phyloP scores from a whole-genome alignment of 2,113 vertebrate genomes.

The Sinocyclocheilus anshuiensis region DNA sequence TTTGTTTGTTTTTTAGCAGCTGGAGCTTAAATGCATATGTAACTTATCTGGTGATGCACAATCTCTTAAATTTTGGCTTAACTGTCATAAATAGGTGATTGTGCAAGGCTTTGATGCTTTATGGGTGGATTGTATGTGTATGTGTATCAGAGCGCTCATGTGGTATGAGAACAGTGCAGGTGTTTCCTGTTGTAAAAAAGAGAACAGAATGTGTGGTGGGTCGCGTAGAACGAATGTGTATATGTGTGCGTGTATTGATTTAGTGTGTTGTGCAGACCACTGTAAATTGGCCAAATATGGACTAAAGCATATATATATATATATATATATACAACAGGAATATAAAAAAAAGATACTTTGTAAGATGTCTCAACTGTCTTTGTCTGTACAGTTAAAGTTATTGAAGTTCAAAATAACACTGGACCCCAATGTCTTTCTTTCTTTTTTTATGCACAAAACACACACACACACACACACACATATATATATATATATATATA shows the following conservation, averaged over 20 bases:
- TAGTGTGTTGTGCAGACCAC: constrained; percentile 26
- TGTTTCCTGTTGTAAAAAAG: constrained; percentile 62
- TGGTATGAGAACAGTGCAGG: constrained; percentile 55
- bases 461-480: not conserved
- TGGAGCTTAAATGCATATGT: constrained; percentile 2
- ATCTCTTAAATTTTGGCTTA: constrained; percentile 19
- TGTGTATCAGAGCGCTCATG: constrained; percentile 40
- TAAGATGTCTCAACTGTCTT: not conserved
- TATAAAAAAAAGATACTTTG: not conserved
- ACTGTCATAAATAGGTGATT: constrained; percentile 44
- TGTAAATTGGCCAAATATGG: constrained; percentile 12
- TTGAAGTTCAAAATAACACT: not conserved
- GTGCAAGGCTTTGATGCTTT: constrained; percentile 50
- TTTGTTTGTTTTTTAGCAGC: not conserved
- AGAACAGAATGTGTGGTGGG: not conserved
- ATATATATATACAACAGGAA: not conserved
- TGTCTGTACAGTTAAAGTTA: not conserved
- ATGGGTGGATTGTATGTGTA: constrained; percentile 31
- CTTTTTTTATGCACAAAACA: too few species aligned
- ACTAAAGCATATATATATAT: not conserved
- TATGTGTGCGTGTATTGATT: constrained; percentile 30
- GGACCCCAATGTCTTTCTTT: not conserved
- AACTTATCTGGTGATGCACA: constrained; percentile 22
- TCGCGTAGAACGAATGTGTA: constrained; percentile 21
- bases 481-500: not conserved